Evolutionary conservation across 2,797 vertebrate genomes (phyloP).

Genomic region (Fringilla coelebs): DNA sequence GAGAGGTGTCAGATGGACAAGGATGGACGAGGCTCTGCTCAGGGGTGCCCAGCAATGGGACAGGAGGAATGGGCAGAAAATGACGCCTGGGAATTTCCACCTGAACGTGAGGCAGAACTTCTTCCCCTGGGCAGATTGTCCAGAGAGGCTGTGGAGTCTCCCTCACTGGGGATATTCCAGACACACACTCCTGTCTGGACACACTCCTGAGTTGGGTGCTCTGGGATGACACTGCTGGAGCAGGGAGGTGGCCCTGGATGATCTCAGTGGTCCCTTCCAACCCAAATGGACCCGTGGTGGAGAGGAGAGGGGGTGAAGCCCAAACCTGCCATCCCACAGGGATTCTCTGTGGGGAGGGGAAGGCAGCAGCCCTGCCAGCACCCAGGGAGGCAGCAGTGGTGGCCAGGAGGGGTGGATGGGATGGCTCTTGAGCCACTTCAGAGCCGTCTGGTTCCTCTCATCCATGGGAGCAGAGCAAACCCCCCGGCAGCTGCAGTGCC

Average conservation of each 20-base stretch:
- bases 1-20: neutral
- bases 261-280: neutral
- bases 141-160: neutral
- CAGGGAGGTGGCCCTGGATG: neutral
- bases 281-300: neutral
- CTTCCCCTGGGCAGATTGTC: neutral
- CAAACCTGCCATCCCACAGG: neutral
- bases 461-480: neutral
- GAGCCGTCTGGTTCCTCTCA: neutral
- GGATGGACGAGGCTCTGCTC: neutral
- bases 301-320: neutral
- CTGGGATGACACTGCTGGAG: neutral
- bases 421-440: neutral
- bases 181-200: fast-evolving
- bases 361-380: neutral
- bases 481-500: neutral
- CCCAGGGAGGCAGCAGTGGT: neutral
- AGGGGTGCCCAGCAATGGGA: neutral
- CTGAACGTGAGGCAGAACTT: neutral
- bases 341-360: neutral
- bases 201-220: neutral
- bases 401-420: neutral
- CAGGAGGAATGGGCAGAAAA: neutral
- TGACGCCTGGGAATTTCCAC: neutral
- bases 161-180: neutral